These are phyloP conservation scores for Julus scanicus DNA, from an alignment of 2,888 invertebrate species.

Conservation along the genomic window DNA sequence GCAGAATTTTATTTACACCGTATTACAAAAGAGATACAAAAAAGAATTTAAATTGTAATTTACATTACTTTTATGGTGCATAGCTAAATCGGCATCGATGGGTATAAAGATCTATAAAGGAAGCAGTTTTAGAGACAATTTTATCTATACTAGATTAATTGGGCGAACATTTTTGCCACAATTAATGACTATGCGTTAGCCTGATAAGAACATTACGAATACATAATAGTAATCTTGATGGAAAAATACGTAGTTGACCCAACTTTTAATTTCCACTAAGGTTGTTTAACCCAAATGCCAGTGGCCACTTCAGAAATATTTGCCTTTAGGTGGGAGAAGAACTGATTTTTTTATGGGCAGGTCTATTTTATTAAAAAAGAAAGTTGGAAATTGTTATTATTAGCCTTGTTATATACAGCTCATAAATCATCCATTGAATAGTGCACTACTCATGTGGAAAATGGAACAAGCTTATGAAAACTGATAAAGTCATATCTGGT, in stretches of 20 bases:
- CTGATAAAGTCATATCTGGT: slow-evolving; percentile 14
- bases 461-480: neutral
- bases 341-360: slow-evolving; percentile 24
- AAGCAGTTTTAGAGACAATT: neutral
- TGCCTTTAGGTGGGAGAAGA: slow-evolving; percentile 2
- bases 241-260: slow-evolving; percentile 2
- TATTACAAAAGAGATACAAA: neutral
- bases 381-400: slow-evolving; percentile 24
- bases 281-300: neutral
- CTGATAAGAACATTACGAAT: slow-evolving; percentile 2
- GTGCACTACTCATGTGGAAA: neutral
- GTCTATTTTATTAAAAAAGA: neutral
- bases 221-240: neutral
- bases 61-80: neutral
- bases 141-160: neutral
- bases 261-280: neutral
- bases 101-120: neutral
- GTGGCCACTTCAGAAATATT: neutral
- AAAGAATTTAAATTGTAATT: neutral
- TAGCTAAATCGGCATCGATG: neutral
- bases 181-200: neutral
- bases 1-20: neutral
- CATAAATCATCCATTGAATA: neutral
- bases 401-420: neutral
- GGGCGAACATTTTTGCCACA: neutral